Evolutionary conservation across 2,797 vertebrate genomes (phyloP).

Genomic region (Sebastes goodei): DNA sequence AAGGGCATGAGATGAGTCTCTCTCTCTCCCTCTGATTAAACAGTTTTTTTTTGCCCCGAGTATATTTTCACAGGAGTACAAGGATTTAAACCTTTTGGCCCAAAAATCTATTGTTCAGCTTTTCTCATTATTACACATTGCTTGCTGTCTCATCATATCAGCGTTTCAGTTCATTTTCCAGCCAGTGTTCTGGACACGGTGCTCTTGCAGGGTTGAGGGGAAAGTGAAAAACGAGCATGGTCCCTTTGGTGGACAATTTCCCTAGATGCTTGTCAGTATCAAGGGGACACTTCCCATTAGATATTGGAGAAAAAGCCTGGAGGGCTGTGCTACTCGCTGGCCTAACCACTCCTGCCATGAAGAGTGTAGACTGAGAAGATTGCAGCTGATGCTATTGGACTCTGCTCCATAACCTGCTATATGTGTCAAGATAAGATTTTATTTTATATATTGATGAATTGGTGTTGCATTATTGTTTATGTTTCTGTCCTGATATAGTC

Average conservation of each 20-base stretch:
- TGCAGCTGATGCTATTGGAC: not conserved
- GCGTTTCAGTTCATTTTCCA: constrained; percentile 7
- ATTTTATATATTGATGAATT: not conserved
- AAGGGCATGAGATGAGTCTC: not conserved
- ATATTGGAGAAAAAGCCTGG: not conserved
- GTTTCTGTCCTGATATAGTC: not conserved
- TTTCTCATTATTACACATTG: not conserved
- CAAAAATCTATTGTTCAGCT: not conserved
- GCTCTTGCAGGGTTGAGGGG: not conserved
- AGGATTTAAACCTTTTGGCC: not conserved
- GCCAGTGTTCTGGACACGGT: not conserved
- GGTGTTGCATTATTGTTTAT: not conserved
- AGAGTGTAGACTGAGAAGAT: not conserved
- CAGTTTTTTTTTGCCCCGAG: not conserved
- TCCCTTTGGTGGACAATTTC: not conserved
- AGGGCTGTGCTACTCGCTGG: not conserved
- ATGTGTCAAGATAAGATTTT: not conserved
- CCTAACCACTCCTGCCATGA: constrained; percentile 2
- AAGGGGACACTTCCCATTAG: not conserved
- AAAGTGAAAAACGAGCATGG: not conserved
- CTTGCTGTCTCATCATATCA: constrained; percentile 2
- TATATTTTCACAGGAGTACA: not conserved
- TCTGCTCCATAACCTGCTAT: not conserved
- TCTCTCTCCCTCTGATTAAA: not conserved
- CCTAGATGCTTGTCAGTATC: not conserved